Evolutionary conservation across 2,888 invertebrate genomes (phyloP).

Genomic region (Agonopterix subpropinquella): DNA sequence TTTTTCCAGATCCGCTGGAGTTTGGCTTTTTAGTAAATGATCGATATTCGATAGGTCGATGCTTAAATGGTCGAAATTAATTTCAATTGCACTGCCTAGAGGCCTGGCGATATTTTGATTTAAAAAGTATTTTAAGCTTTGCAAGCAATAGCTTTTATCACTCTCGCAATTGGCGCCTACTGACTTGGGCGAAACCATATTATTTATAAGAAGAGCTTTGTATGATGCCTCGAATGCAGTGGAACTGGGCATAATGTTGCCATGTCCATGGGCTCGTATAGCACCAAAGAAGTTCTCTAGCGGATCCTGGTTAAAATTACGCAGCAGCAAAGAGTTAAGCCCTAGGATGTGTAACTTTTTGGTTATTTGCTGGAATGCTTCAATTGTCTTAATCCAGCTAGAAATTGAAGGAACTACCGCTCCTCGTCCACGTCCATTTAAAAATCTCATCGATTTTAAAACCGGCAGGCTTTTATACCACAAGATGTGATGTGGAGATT

Average conservation of each 20-base stretch:
- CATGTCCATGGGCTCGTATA: too few species aligned
- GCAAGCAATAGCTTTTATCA: conserved; percentile 9
- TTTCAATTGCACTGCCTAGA: neutral
- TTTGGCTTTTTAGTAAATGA: conserved; percentile 4
- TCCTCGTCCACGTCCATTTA: too few species aligned
- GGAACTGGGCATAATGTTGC: conserved; percentile 11
- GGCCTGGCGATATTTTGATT: too few species aligned
- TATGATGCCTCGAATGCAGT: conserved; percentile 7
- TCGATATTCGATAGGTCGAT: conserved; percentile 4
- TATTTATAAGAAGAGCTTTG: conserved; percentile 6
- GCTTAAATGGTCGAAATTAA: conserved; percentile 3
- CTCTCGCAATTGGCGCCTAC: conserved; percentile 9
- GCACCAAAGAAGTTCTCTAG: too few species aligned
- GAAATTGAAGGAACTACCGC: conserved; percentile 10
- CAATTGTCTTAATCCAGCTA: conserved; percentile 14
- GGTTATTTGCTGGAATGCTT: conserved; percentile 6
- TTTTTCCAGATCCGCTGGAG: neutral
- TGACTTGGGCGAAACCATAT: conserved; percentile 8
- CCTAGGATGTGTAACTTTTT: conserved; percentile 1
- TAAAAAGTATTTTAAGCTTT: too few species aligned
- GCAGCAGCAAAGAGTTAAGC: conserved; percentile 7
- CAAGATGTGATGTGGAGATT: conserved; percentile 11
- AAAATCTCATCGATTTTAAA: conserved; percentile 12
- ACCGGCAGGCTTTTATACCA: conserved; percentile 10
- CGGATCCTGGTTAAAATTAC: conserved; percentile 12